phyloP scores from a whole-genome alignment of 2,888 invertebrate species.

The Tortrix viridana region DNA sequence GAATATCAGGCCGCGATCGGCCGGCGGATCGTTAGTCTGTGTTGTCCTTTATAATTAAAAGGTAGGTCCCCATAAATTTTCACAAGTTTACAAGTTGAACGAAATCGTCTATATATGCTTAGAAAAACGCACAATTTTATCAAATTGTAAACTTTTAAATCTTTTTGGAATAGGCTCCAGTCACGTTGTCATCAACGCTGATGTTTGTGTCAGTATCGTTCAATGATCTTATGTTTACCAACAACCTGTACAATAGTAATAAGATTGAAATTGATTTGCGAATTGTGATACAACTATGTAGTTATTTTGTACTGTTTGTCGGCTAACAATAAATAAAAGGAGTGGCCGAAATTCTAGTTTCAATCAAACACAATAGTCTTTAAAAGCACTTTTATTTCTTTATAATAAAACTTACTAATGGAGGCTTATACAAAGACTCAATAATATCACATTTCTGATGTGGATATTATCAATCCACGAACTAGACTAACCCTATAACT shows the following conservation, averaged over 20 bases:
- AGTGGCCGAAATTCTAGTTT: constrained; percentile 2
- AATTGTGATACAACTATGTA: constrained; percentile 19
- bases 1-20: no score
- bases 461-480: constrained; percentile 86
- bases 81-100: no score
- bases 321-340: constrained; percentile 17
- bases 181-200: no score
- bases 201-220: no score
- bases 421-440: constrained; percentile 83
- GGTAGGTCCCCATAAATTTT: no score
- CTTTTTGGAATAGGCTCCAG: no score
- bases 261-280: constrained; percentile 11
- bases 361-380: constrained; percentile 20
- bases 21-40: no score
- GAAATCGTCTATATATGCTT: no score
- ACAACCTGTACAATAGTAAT: neutral
- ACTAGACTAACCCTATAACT: constrained; percentile 57
- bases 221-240: neutral
- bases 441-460: constrained; percentile 90
- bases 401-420: constrained; percentile 67
- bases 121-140: no score
- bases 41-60: no score
- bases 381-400: constrained; percentile 66
- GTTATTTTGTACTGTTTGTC: constrained; percentile 19
- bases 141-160: no score